Conservation (phyloP, 2,888 invertebrate genomes). For the Endotricha flammealis region DNA sequence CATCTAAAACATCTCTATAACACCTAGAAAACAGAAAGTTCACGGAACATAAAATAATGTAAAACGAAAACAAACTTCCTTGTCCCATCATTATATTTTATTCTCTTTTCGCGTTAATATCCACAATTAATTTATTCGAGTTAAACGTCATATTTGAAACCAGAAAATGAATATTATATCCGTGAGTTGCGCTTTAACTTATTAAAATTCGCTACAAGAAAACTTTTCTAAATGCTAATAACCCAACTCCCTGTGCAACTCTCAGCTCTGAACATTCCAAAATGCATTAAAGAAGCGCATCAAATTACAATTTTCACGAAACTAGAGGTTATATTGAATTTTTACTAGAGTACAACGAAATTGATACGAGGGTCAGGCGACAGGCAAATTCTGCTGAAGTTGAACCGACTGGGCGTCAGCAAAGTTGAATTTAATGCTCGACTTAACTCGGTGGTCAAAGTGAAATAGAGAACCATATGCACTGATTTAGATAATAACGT, state of each 20-base stretch:
- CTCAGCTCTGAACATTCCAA: background rate
- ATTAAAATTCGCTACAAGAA: too few relatives aligned
- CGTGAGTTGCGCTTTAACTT: too few relatives aligned
- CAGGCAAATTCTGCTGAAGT: conserved; percentile 12
- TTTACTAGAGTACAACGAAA: background rate
- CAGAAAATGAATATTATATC: too few relatives aligned
- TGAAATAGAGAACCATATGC: conserved; percentile 1
- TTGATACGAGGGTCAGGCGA: conserved; percentile 4
- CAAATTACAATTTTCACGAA: background rate
- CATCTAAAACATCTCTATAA: too few relatives aligned
- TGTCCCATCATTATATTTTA: too few relatives aligned
- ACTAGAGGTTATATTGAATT: background rate
- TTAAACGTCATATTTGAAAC: too few relatives aligned
- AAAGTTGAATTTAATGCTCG: conserved; percentile 20
- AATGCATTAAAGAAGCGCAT: background rate
- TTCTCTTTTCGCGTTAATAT: too few relatives aligned
- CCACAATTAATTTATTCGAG: too few relatives aligned
- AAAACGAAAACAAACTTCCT: too few relatives aligned
- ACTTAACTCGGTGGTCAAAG: conserved; percentile 17
- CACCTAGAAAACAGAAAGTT: too few relatives aligned
- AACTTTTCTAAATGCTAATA: background rate
- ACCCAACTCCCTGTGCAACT: background rate
- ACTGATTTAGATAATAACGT: background rate
- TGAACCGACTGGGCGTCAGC: conserved; percentile 15
- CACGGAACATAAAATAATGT: too few relatives aligned